These are phyloP conservation scores for Trachelipus rathkii DNA, from an alignment of 1,140 invertebrate genomes.

Conservation along the genomic window DNA sequence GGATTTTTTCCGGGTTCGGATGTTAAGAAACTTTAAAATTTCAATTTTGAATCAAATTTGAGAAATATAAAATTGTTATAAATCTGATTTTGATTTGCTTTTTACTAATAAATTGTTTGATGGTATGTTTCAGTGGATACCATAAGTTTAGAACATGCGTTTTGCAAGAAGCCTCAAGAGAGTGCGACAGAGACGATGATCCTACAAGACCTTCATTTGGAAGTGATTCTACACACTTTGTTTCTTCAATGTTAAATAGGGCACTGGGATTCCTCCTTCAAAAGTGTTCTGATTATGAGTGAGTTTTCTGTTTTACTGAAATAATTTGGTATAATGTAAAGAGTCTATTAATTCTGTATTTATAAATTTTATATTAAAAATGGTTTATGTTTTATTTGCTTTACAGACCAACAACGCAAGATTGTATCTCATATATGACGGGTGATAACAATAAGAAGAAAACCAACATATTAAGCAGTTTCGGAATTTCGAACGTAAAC, in stretches of 20 bases:
- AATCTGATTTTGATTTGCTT: no score
- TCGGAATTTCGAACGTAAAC: not conserved
- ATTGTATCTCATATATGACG: not conserved
- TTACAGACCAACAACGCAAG: not conserved
- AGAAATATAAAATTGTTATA: no score
- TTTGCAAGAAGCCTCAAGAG: constrained; percentile 7
- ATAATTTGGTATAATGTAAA: not conserved
- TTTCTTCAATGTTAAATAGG: constrained; percentile 25
- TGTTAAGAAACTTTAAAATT: no score
- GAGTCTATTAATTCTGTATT: not conserved
- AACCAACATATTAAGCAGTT: not conserved
- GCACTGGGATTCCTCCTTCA: constrained; percentile 28
- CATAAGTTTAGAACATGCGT: constrained; percentile 25
- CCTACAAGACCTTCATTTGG: not conserved
- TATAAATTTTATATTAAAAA: not conserved
- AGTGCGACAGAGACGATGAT: constrained; percentile 19
- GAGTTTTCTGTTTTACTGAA: not conserved
- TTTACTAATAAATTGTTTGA: no score
- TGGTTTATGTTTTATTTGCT: not conserved
- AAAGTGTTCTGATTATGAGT: constrained; percentile 24
- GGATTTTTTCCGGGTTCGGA: no score
- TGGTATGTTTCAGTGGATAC: constrained; percentile 22
- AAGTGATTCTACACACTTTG: constrained; percentile 19
- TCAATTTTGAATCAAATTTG: no score
- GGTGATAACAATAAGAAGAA: no score